Evolutionary conservation across 2,888 invertebrate genomes (phyloP).

Genomic region (Pandemis cinnamomeana): DNA sequence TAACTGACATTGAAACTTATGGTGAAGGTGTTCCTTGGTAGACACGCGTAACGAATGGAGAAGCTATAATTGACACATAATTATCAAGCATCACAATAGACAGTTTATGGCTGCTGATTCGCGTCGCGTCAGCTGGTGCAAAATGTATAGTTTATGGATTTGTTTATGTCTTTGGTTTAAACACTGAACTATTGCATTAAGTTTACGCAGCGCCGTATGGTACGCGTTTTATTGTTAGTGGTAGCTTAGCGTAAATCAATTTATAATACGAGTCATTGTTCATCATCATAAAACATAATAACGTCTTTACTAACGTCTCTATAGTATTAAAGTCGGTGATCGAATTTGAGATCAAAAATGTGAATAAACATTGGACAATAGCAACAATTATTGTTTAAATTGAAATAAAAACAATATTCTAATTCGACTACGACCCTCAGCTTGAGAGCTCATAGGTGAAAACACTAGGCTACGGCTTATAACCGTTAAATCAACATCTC

Average conservation of each 20-base stretch:
- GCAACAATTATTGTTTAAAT: too few species aligned
- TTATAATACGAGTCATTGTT: conserved; percentile 2
- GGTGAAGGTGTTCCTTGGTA: not conserved
- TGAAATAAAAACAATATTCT: too few species aligned
- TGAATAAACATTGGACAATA: too few species aligned
- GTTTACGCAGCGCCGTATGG: not conserved
- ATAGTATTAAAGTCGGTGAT: not conserved
- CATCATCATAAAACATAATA: not conserved
- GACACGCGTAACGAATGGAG: not conserved
- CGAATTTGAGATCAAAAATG: too few species aligned
- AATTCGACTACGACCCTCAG: too few species aligned
- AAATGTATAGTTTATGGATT: not conserved
- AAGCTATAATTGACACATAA: not conserved
- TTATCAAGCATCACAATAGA: not conserved
- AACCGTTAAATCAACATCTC: too few species aligned
- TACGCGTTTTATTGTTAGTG: not conserved
- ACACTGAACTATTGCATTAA: not conserved
- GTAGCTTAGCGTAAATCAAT: not conserved
- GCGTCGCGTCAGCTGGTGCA: not conserved
- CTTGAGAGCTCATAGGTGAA: too few species aligned
- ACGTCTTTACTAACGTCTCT: too few species aligned
- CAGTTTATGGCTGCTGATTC: not conserved
- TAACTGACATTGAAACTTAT: too few species aligned
- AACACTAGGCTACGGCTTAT: too few species aligned
- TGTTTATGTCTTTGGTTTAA: not conserved